Percentiles rank a stretch among this genome's conserved stretches.
phyloP scores from a whole-genome alignment of 2,797 vertebrate genomes.

The Lutjanus campechanus region DNA sequence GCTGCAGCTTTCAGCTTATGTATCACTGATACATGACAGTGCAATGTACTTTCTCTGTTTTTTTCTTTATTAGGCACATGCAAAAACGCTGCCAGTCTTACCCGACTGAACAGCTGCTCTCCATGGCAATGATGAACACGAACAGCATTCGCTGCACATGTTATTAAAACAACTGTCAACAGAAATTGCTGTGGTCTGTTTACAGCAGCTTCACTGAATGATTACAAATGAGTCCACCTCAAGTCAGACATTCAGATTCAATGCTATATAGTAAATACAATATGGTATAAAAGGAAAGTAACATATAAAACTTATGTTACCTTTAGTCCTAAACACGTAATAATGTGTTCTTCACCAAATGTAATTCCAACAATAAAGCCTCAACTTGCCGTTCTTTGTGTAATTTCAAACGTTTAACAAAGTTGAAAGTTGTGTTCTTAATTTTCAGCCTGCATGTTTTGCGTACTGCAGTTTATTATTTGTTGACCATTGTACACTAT shows the following conservation, averaged over 20 bases:
- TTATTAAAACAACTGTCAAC: constrained; percentile 60
- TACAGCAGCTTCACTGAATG: constrained; percentile 21
- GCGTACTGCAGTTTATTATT: too few species aligned
- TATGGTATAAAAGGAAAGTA: not conserved
- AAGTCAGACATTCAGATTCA: constrained; percentile 20
- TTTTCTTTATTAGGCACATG: constrained; percentile 32
- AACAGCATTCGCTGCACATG: constrained; percentile 53
- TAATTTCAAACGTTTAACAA: too few species aligned
- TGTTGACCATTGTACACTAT: too few species aligned
- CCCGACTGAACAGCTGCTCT: constrained; percentile 47
- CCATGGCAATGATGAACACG: constrained; percentile 35
- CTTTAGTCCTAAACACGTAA: too few species aligned
- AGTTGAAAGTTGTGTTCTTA: too few species aligned
- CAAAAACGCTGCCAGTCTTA: constrained; percentile 4
- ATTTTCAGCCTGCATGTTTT: too few species aligned
- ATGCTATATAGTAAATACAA: not conserved
- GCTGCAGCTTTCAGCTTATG: not conserved
- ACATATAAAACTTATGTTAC: not conserved
- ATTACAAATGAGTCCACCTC: constrained; percentile 27
- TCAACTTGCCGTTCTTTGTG: too few species aligned
- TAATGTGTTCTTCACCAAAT: too few species aligned
- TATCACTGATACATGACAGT: not conserved
- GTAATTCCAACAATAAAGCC: too few species aligned
- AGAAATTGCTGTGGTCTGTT: constrained; percentile 55
- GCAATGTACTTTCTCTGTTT: not conserved